Evolutionary conservation across 37 sponge, comb jelly and placozoan genomes (phyloP), one percentile per base, ranked within the genome.

Genomic region (Crambe crambe): DNA sequence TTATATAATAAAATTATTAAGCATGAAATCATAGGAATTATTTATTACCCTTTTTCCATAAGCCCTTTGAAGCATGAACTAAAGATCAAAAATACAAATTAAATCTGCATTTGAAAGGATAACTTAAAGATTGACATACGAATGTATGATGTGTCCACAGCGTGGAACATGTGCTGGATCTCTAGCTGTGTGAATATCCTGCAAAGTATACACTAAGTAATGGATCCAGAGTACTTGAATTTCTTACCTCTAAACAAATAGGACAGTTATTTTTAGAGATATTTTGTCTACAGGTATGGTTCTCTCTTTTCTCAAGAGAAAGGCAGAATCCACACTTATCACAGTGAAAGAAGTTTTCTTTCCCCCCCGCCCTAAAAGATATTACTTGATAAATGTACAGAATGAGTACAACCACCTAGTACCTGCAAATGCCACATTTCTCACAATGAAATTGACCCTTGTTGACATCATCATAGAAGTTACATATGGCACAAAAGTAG

Each of bases 101-200:
- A n/a, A n/a, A n/a, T 2, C 9, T 10, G 57, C 20, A n/a, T 47
- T 47, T 6, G 6, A 47, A 47, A 15, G 12, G 6, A 47, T 47
- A 6, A 47, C 10, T 47, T 47, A 47, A 6, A 47, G 36, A 36
- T 32, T 70, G 36, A 77, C 86, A 25, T 51, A 87, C 87, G 37
- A 67, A 68, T 92, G 92, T 34, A 92, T 59, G n/a, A 87, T 58
- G 34, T 92, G 92, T 1, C 88, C 88, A 71, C 92, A 92, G 66
- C 35, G 54, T 20, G 88, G 84, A 26, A 83, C 59, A 70, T 76
- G 75, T 18, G 79, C 67, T 12, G 82, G 65, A 39, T 74, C 69
- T 6, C 81, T 65, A 2, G 88, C 77, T 20, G 84, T 59, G 59
- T 92, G 92, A 8, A 92, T 44, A 76, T 92, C 92, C 81, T 92